These are phyloP conservation scores for Clitarchus hookeri DNA, from an alignment of 2,888 invertebrate species.

Conservation along the genomic window DNA sequence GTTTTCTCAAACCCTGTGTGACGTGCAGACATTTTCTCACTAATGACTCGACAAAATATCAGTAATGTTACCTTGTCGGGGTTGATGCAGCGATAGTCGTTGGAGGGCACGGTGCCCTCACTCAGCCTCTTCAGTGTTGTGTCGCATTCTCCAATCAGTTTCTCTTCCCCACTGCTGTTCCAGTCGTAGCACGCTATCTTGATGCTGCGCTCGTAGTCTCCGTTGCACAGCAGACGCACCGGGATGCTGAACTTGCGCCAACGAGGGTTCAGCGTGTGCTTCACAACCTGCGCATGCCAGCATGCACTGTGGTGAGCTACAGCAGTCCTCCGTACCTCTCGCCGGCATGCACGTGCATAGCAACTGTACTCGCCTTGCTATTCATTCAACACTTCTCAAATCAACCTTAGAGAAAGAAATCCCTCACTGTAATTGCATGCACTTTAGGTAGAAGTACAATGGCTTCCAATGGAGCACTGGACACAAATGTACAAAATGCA, in stretches of 20 bases:
- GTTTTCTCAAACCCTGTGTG: too few relatives aligned
- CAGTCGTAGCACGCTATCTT: constrained; percentile 59
- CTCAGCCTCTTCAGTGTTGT: constrained; percentile 54
- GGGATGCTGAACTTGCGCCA: constrained; percentile 57
- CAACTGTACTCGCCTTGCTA: too few relatives aligned
- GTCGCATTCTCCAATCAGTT: constrained; percentile 56
- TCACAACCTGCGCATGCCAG: constrained; percentile 48
- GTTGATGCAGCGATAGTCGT: constrained; percentile 52
- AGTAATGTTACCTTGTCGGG: constrained; percentile 46
- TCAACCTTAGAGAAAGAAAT: too few relatives aligned
- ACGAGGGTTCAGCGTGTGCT: constrained; percentile 57
- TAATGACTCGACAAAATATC: too few relatives aligned
- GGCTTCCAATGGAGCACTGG: too few relatives aligned
- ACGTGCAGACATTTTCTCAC: too few relatives aligned
- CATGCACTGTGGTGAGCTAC: background rate
- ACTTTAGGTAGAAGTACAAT: too few relatives aligned
- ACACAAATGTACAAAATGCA: too few relatives aligned
- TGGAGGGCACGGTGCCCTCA: constrained; percentile 49
- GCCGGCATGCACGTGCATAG: too few relatives aligned
- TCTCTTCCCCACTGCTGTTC: constrained; percentile 55
- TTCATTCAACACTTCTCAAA: too few relatives aligned
- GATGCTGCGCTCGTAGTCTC: constrained; percentile 57
- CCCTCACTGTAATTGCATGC: too few relatives aligned
- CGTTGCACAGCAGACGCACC: constrained; percentile 55
- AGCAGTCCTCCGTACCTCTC: too few relatives aligned